A percentile compares a stretch with the other conserved stretches of the same genome.
Evolutionary conservation across 1,140 invertebrate genomes (phyloP).

Genomic region (Hydropsyche tenuis): DNA sequence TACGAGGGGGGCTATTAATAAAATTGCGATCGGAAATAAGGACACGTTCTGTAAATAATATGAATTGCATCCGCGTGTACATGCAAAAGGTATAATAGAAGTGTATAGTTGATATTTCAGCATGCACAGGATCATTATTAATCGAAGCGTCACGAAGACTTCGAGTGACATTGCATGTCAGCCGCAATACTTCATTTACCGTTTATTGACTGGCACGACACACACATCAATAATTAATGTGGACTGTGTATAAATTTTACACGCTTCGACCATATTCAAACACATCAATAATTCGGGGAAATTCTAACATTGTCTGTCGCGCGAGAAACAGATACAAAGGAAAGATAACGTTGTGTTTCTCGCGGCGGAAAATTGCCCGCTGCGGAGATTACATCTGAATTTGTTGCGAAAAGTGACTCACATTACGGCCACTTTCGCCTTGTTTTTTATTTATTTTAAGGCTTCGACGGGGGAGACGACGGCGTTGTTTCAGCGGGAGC

Average conservation of each 20-base stretch:
- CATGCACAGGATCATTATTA: slow-evolving; percentile 17
- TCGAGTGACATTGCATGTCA: slow-evolving; percentile 27
- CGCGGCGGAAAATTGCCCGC: slow-evolving; percentile 28
- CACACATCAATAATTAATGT: slow-evolving; percentile 24
- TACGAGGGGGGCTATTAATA: too few relatives aligned
- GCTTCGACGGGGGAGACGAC: not conserved
- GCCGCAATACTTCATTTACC: slow-evolving; percentile 9
- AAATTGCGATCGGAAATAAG: too few relatives aligned
- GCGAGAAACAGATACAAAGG: not conserved
- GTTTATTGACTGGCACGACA: slow-evolving; percentile 24
- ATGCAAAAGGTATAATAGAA: too few relatives aligned
- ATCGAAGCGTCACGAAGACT: slow-evolving; percentile 28
- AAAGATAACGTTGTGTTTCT: not conserved
- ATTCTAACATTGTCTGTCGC: too few relatives aligned
- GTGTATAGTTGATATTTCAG: not conserved
- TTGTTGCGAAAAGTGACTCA: slow-evolving; percentile 39
- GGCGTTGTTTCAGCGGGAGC: not conserved
- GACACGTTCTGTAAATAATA: too few relatives aligned
- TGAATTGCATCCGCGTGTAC: too few relatives aligned
- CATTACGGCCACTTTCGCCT: slow-evolving; percentile 25
- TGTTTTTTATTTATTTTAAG: slow-evolving; percentile 32
- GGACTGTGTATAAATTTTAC: slow-evolving; percentile 3
- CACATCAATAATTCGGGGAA: too few relatives aligned
- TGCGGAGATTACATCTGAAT: slow-evolving; percentile 37
- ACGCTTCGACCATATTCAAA: slow-evolving; percentile 14